A percentile compares a stretch with the other conserved stretches of the same genome.
These are phyloP conservation scores for Cliona cf. orientalis DNA, from an alignment of 37 sponge, comb jelly and placozoan genomes.

Conservation along the genomic window DNA sequence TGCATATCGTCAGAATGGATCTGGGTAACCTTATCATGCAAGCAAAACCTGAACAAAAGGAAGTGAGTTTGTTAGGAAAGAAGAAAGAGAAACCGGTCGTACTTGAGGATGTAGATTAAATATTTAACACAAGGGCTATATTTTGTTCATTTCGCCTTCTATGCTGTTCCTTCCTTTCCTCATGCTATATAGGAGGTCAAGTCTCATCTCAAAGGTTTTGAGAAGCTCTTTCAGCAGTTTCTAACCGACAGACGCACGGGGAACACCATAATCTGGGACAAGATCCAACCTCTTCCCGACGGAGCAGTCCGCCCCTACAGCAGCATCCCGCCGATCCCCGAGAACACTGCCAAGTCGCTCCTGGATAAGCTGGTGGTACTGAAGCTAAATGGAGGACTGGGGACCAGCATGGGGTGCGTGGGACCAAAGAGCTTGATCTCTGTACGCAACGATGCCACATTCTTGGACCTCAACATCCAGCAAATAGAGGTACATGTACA, in stretches of 20 bases:
- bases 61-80: conserved; percentile 31
- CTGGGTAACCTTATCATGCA: conserved; percentile 26
- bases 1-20: conserved; percentile 50
- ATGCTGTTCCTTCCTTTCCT: background rate
- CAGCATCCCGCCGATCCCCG: conserved; percentile 7
- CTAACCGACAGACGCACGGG: conserved; percentile 53
- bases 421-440: conserved; percentile 96
- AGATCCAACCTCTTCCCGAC: conserved; percentile 53
- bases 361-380: conserved; percentile 95
- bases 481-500: conserved; percentile 99
- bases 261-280: conserved; percentile 63
- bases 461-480: conserved; percentile 89
- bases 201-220: conserved; percentile 59
- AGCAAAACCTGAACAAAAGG: conserved; percentile 12
- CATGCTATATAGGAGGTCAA: conserved; percentile 8
- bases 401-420: conserved; percentile 94
- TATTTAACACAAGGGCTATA: background rate
- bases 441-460: conserved; percentile 88
- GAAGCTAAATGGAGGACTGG: conserved; percentile 97
- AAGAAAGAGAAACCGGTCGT: background rate
- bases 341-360: conserved; percentile 34
- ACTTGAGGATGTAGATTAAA: background rate
- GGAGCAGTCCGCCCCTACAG: conserved; percentile 32
- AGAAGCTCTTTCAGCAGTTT: conserved; percentile 58
- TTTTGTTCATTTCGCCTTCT: background rate